Base-by-base conservation (phyloP, 2,113 vertebrate species). In the Notiomystis cincta region DNA sequence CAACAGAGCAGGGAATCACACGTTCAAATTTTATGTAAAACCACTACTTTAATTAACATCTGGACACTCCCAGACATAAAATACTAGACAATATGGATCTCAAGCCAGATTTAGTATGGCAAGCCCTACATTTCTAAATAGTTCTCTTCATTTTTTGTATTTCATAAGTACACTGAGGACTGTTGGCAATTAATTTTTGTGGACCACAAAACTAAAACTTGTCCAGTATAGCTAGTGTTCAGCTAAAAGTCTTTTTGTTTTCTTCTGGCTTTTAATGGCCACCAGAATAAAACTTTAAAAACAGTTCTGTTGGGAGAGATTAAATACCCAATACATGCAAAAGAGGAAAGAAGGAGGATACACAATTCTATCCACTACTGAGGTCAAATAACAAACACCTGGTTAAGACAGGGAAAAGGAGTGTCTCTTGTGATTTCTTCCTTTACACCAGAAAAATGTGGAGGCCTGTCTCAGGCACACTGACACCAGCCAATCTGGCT, bases 41-140 rank as follows among this genome's bases (percentile, higher is more conserved):
- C 44, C 38, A 82, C 22, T 66, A 45, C 25, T 96, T 83, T 89
- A 88, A 94, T 94, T 96, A 93, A 89, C 28, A 92, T 80, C 37
- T 93, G 80, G 47, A 60, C 71, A 83, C 35, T 75, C n/a, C 33
- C 25, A 90, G 40, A 87, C 60, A 93, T 25, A 86, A 89, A 91
- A 84, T 57, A 28, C 20, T 71, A 48, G 44, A 62, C 27, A 44
- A 50, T 47, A 57, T 53, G 9, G 7, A 71, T 60, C 35, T 78
- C 37, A 45, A 77, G 35, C 65, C 65, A 91, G 40, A 78, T 3
- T 25, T 21, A 30, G 3, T n/a, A 72, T 21, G 37, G 28, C 40
- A 95, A 89, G 8, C 18, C 25, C 23, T 37, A 42, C 0, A 0
- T 93, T 86, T 82, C 58, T 70, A 56, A 73, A 60, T 33, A 35